Evolutionary conservation across 1,140 invertebrate genomes (phyloP), one percentile per base, ranked within the genome.

Genomic region (Lasioglossum baleicum): DNA sequence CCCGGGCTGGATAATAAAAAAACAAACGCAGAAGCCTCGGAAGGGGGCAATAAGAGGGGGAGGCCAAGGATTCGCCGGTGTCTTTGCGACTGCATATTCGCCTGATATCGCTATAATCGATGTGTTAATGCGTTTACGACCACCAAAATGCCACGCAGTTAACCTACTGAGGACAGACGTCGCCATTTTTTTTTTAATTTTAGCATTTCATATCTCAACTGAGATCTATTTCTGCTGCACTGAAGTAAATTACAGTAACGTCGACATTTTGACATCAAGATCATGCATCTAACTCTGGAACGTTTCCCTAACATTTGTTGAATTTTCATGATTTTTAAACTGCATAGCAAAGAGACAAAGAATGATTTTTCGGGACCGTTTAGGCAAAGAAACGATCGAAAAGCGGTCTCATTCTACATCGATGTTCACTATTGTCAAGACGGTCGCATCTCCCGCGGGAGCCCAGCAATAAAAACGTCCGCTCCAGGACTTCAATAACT

Each of bases 121-220:
- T 84, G 73, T 61, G 72, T 84, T 82, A 82, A 80, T 87, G 82
- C 80, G 75, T 82, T 87, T 82, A 87, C 82, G 78, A 87, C 68
- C 63, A 72, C 58, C 31, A 60, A 78, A 82, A 76, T 71, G 76
- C 60, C 69, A 75, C 82, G 82, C 67, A 79, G 84, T 87, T 84
- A 35, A 3, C 35, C 35, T 35, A 35, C 35, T 35, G 3, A 3
- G 3, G 35, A 35, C 35, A 35, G 35, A 5, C 35, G 35, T 35
- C 35, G 35, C 35, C 35, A 84, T 48, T n/a, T n/a, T n/a, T n/a
- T n/a, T n/a, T n/a, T n/a, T n/a, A n/a, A n/a, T n/a, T n/a, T n/a
- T n/a, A n/a, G n/a, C n/a, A n/a, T n/a, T n/a, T n/a, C n/a, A n/a
- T n/a, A n/a, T n/a, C n/a, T n/a, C n/a, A n/a, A n/a, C n/a, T n/a